Base-by-base conservation (phyloP, 2,888 invertebrate species). In the Eupelmus urozonus region DNA sequence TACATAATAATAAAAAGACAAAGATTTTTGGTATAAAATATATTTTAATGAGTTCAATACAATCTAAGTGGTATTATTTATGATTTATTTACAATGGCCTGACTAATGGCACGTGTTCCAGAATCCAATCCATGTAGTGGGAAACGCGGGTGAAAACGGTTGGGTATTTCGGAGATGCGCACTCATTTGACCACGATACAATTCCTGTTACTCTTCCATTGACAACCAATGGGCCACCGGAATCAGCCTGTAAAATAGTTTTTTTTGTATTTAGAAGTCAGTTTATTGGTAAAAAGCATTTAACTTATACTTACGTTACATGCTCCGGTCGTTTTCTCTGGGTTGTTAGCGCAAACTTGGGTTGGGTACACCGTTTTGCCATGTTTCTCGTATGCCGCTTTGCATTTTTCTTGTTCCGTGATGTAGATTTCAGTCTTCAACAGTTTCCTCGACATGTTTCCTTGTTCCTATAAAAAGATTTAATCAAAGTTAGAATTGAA, bases 121-220 rank as follows among this genome's bases (percentile, higher is more conserved):
- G 27, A 45, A 87, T 84, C 87, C 87, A 87, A 45, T 83, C 71
- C 5, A 85, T 59, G 53, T 82, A 84, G 49, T 84, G 55, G 3
- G 82, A 5, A 1, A 87, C 86, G 53, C 85, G 34, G 2, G 40
- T 62, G 23, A 23, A 62, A 13, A 62, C 62, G 4, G 62, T 51
- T 1, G 51, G 51, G 18, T 2, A 51, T 18, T 20, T 7, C 0
- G 51, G 51, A 16, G 20, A n/a, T n/a, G 20, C 20, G 51, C 51
- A 51, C 0, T 5, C 3, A 4, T 5, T 18, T 18, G 51, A 51
- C 51, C 51, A 51, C 5, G 51, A 51, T 2, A 51, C 51, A 18
- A 51, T 51, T 51, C 51, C 51, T 5, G 18, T 18, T 18, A 51
- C 16, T 51, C 18, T 51, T 1, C 18, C 18, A 51, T 51, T 18